phyloP scores from a whole-genome alignment of 2,797 vertebrate species.

The Varecia variegata region DNA sequence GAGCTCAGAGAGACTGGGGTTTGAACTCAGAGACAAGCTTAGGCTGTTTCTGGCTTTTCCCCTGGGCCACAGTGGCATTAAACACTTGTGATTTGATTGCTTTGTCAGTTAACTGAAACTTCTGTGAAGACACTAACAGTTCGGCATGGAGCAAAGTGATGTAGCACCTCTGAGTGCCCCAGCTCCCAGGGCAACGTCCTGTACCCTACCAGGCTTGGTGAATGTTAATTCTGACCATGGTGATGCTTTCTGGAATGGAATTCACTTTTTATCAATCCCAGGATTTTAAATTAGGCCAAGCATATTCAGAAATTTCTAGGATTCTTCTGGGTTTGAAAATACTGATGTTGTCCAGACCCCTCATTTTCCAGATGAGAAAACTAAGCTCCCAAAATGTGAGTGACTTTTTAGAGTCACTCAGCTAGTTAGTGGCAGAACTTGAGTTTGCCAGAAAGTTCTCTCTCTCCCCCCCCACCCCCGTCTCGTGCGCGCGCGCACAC shows the following conservation, averaged over 20 bases:
- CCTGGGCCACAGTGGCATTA: rapidly evolving
- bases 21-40: neutral
- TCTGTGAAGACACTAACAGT: neutral
- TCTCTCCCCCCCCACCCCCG: too few relatives aligned
- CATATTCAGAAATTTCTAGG: neutral
- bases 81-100: neutral
- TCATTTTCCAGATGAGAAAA: neutral
- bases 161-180: rapidly evolving
- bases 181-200: rapidly evolving
- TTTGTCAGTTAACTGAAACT: neutral
- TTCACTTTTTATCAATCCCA: too few relatives aligned
- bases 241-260: neutral
- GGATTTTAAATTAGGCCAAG: neutral
- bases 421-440: neutral
- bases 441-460: neutral
- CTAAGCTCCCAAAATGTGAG: neutral
- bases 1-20: neutral
- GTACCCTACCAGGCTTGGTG: rapidly evolving
- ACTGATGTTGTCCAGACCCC: neutral
- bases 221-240: rapidly evolving
- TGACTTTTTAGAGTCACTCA: neutral
- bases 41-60: neutral
- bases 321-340: neutral
- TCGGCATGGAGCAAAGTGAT: neutral
- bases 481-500: too few relatives aligned